Evolutionary conservation across 53 echinoderm and acorn worm genomes (phyloP).

Genomic region (Patiria pectinifera): DNA sequence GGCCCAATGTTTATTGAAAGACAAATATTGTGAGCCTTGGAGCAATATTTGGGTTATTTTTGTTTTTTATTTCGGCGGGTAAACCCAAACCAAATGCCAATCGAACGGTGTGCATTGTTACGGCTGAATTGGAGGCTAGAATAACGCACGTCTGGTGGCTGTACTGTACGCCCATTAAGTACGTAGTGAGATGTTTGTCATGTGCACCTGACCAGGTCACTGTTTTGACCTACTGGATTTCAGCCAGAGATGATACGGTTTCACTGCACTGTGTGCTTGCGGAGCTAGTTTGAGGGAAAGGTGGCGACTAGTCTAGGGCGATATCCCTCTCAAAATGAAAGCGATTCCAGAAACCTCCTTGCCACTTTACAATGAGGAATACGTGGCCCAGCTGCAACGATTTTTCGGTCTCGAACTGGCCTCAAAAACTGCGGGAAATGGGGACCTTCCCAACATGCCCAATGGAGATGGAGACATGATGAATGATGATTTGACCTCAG

Average conservation of each 20-base stretch:
- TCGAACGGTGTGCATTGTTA: not conserved
- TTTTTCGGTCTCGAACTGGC: slow-evolving; percentile 81
- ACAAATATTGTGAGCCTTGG: too few relatives aligned
- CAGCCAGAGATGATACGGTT: too few relatives aligned
- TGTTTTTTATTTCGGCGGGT: too few relatives aligned
- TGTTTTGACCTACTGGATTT: too few relatives aligned
- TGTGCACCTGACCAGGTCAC: not conserved
- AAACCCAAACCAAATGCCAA: too few relatives aligned
- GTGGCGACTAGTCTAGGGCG: not conserved
- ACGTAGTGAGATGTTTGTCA: not conserved
- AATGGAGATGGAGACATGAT: not conserved
- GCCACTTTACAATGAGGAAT: slow-evolving; percentile 46
- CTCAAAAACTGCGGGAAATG: slow-evolving; percentile 17
- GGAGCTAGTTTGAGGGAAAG: too few relatives aligned
- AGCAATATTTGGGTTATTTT: too few relatives aligned
- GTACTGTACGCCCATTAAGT: not conserved
- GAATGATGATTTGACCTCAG: not conserved
- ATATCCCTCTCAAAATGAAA: slow-evolving; percentile 19
- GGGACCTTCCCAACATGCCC: not conserved
- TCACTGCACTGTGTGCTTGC: too few relatives aligned
- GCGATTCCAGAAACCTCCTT: slow-evolving; percentile 30
- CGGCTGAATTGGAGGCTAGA: not conserved
- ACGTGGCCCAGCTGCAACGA: slow-evolving; percentile 78
- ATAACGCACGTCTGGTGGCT: not conserved
- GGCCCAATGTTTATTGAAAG: too few relatives aligned